Evolutionary conservation across 1,140 invertebrate genomes (phyloP), one percentile per base, ranked within the genome.

Genomic region (Potamilus streckersoni): DNA sequence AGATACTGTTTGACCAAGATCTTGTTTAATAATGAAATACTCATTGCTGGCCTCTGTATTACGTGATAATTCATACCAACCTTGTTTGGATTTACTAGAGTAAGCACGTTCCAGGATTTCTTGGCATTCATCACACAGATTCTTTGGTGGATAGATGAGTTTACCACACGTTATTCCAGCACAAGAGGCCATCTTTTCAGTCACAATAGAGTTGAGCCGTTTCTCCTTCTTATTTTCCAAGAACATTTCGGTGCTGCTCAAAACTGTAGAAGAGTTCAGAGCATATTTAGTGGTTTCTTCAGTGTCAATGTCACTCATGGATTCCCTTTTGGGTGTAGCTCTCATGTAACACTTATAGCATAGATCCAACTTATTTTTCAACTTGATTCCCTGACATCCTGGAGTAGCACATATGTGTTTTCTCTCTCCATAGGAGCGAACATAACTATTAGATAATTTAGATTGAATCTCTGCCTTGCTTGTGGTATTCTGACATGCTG

Each of bases 141-240:
- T 69, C 13, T 70, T 63, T 12, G 77, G 76, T 16, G 80, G 80
- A 58, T 76, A 79, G 55, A 81, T 73, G 60, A 82, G 58, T 6
- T 61, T 75, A 15, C 76, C 63, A 72, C 83, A 85, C 27, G 78
- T 16, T 16, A 76, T 79, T 5, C 75, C 80, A 2, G 72, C 79
- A 80, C 83, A 85, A 69, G 80, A 78, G 3, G 76, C 66, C 59
- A 82, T 82, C 13, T 83, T 75, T 17, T 79, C 77, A 12, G 78
- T 76, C 14, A 79, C 73, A 11, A 82, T 63, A 23, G 75, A 78
- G 63, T 76, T 78, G 6, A 78, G 59, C 68, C 72, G 72, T 57
- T 63, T 78, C 74, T 68, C 67, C 23, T 67, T 59, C 65, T 55
- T 68, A 66, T 66, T 71, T 31, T 31, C 49, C 0, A 69, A 60